A percentile compares a stretch with the other conserved stretches of the same genome.
phyloP scores from a whole-genome alignment of 2,888 invertebrate genomes.

The Protodeltote pygarga region DNA sequence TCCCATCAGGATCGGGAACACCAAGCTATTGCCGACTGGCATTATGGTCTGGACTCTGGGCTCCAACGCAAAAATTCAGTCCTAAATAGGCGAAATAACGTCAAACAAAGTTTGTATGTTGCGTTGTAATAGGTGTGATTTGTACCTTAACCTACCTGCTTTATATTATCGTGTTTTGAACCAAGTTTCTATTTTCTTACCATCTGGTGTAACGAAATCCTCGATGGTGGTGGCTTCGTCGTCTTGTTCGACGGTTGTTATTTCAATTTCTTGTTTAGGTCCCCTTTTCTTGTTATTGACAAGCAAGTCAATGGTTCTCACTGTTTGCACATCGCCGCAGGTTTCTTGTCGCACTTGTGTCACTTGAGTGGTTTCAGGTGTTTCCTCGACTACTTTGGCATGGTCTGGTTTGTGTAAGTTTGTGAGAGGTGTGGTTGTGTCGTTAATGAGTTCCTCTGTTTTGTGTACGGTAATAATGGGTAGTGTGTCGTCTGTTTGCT shows the following conservation, averaged over 20 bases:
- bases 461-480: constrained; percentile 69
- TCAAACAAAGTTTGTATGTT: too few relatives aligned
- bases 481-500: constrained; percentile 76
- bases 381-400: constrained; percentile 49
- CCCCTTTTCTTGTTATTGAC: constrained; percentile 52
- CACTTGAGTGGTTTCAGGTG: constrained; percentile 43
- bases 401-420: constrained; percentile 37
- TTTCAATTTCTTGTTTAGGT: constrained; percentile 8
- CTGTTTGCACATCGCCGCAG: constrained; percentile 41
- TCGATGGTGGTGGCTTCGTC: constrained; percentile 57
- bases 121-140: constrained; percentile 62
- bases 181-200: constrained; percentile 30
- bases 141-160: constrained; percentile 52
- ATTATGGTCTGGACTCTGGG: too few relatives aligned
- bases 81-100: too few relatives aligned
- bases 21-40: too few relatives aligned
- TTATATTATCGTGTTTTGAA: constrained; percentile 72
- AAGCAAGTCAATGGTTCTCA: constrained; percentile 49
- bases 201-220: constrained; percentile 27
- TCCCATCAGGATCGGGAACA: too few relatives aligned
- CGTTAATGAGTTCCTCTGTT: constrained; percentile 60
- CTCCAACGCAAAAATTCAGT: too few relatives aligned
- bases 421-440: constrained; percentile 38
- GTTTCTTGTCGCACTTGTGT: constrained; percentile 45
- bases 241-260: constrained; percentile 56